Conservation (phyloP, 2,113 vertebrate species). For the Cariama cristata region DNA sequence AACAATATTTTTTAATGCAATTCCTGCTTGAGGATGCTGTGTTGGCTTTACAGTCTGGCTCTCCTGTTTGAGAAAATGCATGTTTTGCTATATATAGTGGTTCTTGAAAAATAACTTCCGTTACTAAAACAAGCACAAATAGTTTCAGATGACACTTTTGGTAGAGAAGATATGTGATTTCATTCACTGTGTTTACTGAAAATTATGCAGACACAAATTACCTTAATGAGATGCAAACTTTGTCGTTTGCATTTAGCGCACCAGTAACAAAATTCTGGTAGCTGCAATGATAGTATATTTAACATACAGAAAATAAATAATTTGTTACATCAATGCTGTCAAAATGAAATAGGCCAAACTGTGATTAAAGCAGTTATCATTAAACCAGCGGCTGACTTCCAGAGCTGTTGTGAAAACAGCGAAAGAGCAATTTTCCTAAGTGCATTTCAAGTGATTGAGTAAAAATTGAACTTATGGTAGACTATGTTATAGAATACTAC, state of each 20-base stretch:
- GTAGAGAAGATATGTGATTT: conserved; percentile 53
- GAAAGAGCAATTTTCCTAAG: conserved; percentile 75
- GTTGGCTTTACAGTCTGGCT: not conserved
- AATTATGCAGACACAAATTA: conserved; percentile 66
- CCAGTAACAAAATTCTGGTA: conserved; percentile 23
- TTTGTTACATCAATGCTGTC: conserved; percentile 70
- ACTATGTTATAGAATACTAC: conserved; percentile 53
- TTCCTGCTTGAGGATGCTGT: conserved; percentile 3
- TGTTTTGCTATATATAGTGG: conserved; percentile 31
- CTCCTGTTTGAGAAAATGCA: conserved; percentile 12
- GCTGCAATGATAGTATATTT: conserved; percentile 52
- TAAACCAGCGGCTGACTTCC: conserved; percentile 66
- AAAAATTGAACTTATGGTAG: conserved; percentile 65
- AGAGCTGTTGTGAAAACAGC: conserved; percentile 72
- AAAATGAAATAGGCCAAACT: conserved; percentile 69
- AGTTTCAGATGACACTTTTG: conserved; percentile 53
- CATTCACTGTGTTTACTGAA: conserved; percentile 60
- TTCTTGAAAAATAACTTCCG: conserved; percentile 34
- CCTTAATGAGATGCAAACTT: conserved; percentile 71
- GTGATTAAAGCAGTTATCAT: conserved; percentile 73
- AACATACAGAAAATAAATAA: conserved; percentile 72
- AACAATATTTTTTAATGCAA: not conserved
- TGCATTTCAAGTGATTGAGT: conserved; percentile 71
- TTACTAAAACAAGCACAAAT: conserved; percentile 46
- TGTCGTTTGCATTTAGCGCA: conserved; percentile 39